These are phyloP conservation scores for Agrypnia vestita DNA, from an alignment of 1,140 invertebrate species.

Conservation along the genomic window DNA sequence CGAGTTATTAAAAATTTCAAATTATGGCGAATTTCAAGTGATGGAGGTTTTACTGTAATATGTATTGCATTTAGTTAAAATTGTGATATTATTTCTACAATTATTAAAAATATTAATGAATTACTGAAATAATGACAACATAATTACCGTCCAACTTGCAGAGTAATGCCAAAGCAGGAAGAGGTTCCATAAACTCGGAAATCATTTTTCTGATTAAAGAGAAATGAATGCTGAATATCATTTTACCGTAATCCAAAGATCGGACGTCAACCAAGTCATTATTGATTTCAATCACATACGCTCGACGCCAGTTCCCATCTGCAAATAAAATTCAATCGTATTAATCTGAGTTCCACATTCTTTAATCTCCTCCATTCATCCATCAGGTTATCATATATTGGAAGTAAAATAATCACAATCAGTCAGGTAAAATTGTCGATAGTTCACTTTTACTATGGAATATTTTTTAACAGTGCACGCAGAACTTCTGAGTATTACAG, in stretches of 20 bases:
- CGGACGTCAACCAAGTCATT: neutral
- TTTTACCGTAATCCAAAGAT: neutral
- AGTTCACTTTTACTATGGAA: neutral
- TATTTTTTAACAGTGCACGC: neutral
- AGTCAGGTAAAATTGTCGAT: neutral
- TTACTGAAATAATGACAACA: neutral
- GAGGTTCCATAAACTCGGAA: slow-evolving; percentile 1
- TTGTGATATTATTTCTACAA: too few species aligned
- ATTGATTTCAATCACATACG: neutral
- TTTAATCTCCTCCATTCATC: neutral
- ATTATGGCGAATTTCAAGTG: too few species aligned
- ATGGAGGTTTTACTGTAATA: too few species aligned
- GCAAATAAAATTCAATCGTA: neutral
- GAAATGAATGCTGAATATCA: neutral
- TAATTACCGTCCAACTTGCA: slow-evolving; percentile 22
- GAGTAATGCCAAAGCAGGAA: neutral
- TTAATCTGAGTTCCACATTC: neutral
- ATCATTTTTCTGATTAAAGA: slow-evolving; percentile 3
- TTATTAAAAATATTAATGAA: too few species aligned
- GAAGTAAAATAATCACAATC: neutral
- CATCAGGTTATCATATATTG: neutral
- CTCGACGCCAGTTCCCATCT: slow-evolving; percentile 14
- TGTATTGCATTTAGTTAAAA: too few species aligned
- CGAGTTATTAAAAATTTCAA: too few species aligned
- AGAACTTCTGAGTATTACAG: neutral